phyloP scores from a whole-genome alignment of 2,888 invertebrate genomes.

The Patella ulyssiponensis region DNA sequence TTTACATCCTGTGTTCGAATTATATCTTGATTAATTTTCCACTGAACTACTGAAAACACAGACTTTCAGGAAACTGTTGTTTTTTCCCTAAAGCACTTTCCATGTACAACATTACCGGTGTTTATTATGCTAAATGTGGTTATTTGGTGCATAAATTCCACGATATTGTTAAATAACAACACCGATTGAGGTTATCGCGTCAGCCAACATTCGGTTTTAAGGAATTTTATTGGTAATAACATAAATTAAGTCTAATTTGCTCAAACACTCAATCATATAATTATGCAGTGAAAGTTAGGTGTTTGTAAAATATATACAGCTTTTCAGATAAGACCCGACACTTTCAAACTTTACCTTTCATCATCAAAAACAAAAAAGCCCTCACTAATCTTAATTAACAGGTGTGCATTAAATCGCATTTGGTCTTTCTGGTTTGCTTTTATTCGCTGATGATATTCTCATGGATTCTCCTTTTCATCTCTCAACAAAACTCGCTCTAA shows the following conservation, averaged over 20 bases:
- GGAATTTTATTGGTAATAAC: no score
- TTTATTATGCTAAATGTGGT: neutral
- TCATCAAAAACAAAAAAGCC: no score
- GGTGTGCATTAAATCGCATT: no score
- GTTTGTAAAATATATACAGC: no score
- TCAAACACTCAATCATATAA: no score
- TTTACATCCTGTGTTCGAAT: constrained; percentile 1
- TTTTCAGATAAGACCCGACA: no score
- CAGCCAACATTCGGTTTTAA: neutral
- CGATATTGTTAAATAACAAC: neutral
- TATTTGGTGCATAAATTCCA: constrained; percentile 8
- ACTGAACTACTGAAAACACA: neutral
- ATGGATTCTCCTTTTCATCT: neutral
- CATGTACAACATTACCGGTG: neutral
- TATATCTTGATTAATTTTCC: neutral
- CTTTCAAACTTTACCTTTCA: no score
- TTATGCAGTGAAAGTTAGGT: no score
- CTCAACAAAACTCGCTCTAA: neutral
- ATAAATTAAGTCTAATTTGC: no score
- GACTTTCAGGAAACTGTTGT: neutral
- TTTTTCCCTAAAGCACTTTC: neutral
- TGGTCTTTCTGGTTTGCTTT: no score
- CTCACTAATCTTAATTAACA: no score
- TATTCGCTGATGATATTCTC: no score
- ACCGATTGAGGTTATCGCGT: neutral